Evolutionary conservation across 2,888 invertebrate species (phyloP).

Genomic region (Apodemia zela): DNA sequence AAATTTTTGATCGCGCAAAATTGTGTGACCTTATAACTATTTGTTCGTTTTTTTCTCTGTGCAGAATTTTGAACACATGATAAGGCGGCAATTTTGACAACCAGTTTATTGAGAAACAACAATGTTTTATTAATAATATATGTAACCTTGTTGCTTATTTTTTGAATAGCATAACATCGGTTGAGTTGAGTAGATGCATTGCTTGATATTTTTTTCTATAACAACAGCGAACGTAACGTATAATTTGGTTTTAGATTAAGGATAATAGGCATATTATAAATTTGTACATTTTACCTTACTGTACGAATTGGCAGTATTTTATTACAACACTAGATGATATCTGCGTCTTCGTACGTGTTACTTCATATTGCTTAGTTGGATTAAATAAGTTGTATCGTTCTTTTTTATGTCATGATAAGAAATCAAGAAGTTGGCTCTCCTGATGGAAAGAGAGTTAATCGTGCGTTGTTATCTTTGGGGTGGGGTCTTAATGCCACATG

Average conservation of each 20-base stretch:
- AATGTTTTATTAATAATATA: not conserved
- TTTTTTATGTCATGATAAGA: too few relatives aligned
- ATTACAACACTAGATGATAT: too few relatives aligned
- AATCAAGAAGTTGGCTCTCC: too few relatives aligned
- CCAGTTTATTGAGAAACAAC: not conserved
- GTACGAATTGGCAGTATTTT: too few relatives aligned
- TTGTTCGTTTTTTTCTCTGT: slow-evolving; percentile 18
- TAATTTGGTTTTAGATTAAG: not conserved
- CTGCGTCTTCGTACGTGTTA: too few relatives aligned
- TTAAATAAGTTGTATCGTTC: too few relatives aligned
- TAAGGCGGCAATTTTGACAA: slow-evolving; percentile 2
- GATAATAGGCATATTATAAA: not conserved
- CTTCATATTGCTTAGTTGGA: too few relatives aligned
- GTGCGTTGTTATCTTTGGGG: too few relatives aligned
- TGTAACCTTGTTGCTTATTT: not conserved
- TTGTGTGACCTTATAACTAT: slow-evolving; percentile 34
- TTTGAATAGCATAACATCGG: not conserved
- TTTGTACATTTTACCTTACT: too few relatives aligned
- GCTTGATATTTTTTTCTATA: not conserved
- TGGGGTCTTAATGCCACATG: too few relatives aligned
- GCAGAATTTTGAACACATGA: slow-evolving; percentile 6
- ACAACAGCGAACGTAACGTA: too few relatives aligned
- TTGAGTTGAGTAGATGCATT: not conserved
- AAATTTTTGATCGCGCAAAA: slow-evolving; percentile 43
- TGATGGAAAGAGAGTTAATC: too few relatives aligned